Evolutionary conservation across 2,797 vertebrate genomes (phyloP).

Genomic region (Muraenolepis orangiensis): DNA sequence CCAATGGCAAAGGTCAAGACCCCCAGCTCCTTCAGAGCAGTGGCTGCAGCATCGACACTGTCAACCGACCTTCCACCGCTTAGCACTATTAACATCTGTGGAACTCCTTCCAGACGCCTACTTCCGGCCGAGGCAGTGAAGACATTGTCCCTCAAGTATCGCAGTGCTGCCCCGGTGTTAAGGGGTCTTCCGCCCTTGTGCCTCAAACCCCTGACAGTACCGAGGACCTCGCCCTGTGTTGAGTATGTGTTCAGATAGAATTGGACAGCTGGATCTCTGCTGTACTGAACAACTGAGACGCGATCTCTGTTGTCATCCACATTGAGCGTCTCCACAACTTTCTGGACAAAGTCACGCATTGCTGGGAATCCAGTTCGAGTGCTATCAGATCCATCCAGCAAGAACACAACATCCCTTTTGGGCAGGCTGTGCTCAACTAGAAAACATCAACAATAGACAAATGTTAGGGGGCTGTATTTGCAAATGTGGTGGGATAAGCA

Average conservation of each 20-base stretch:
- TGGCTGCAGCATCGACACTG: constrained; percentile 49
- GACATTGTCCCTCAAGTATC: constrained; percentile 24
- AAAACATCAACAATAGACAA: no score
- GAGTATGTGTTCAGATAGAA: constrained; percentile 78
- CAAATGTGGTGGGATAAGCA: no score
- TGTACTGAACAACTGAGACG: constrained; percentile 80
- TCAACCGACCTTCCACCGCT: constrained; percentile 76
- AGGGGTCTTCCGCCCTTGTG: constrained; percentile 40
- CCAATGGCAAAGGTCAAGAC: constrained; percentile 14
- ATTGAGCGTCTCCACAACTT: constrained; percentile 74
- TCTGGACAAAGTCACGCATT: constrained; percentile 73
- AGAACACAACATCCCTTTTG: constrained; percentile 81
- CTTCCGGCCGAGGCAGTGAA: constrained; percentile 62
- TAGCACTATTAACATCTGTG: constrained; percentile 77
- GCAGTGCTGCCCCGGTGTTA: constrained; percentile 73
- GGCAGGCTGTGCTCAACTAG: constrained; percentile 24
- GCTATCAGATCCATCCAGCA: constrained; percentile 80
- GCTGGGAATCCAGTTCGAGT: constrained; percentile 74
- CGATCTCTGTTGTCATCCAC: constrained; percentile 75
- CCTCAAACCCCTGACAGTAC: no score
- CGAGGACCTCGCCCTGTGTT: constrained; percentile 65
- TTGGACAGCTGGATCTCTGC: constrained; percentile 66
- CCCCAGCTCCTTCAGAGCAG: constrained; percentile 21
- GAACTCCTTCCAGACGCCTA: constrained; percentile 68
- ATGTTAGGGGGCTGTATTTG: no score